Evolutionary conservation across 2,113 vertebrate species (phyloP), one percentile per base, ranked within the genome.

Genomic region (Acrocephalus arundinaceus): DNA sequence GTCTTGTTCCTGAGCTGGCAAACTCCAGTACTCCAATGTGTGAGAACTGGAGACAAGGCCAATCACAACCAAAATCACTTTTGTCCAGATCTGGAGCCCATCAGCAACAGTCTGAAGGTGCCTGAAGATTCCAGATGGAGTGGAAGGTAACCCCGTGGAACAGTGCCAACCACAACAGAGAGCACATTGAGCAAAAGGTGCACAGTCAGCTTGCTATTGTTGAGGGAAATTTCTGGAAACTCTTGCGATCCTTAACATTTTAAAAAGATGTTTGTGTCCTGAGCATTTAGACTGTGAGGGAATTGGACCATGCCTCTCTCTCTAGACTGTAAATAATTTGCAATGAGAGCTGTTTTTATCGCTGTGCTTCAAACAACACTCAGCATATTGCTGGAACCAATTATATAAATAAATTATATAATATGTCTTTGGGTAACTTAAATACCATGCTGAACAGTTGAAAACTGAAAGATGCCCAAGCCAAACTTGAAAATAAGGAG

Each of bases 321-420:
- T 72, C 35, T 88, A 92, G 79, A 94, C 79, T 93, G 85, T 80
- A 90, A 93, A 93, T 95, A 94, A 91, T 96, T 93, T 92, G 90
- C 14, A 5, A 14, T 1, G 1, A 95, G 93, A 46, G 79, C 85
- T 92, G 79, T 90, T 93, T 95, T 94, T 96, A 82, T 95, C 92
- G 52, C 82, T 28, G 14, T 54, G 66, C 72, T 96, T 96, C 92
- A 96, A 93, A 93, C 92, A 96, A 94, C 96, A 94, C 94, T 93
- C 94, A 93, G 85, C 73, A 54, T 94, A 89, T 86, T 78, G 68
- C 76, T 92, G 83, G 83, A 94, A 94, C 48, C 28, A 89, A 81
- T 75, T 85, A 86, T 61, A 95, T 94, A 96, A 96, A 96, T 93
- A 92, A 94, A 94, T 97, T 93, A 95, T 92, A 90, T 96, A 93